phyloP scores from a whole-genome alignment of 2,797 vertebrate species.

The Rhinella marina region DNA sequence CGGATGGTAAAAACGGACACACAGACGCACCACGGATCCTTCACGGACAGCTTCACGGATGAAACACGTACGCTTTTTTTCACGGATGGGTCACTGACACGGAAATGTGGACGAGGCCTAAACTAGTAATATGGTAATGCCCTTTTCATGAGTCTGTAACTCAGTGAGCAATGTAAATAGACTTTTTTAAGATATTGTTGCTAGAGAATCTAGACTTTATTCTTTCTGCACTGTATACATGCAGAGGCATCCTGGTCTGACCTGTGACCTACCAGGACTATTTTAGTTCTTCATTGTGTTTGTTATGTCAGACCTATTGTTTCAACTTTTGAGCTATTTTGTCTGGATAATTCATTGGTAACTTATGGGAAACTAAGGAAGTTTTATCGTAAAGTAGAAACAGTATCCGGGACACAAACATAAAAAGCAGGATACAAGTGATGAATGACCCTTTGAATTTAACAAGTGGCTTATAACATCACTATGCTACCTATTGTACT shows the following conservation, averaged over 20 bases:
- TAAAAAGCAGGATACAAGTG: conserved; percentile 2
- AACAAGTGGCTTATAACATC: neutral
- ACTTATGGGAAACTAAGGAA: neutral
- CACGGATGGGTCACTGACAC: too few species aligned
- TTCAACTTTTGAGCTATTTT: conserved; percentile 2
- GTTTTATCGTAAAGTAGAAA: neutral
- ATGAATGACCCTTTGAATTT: conserved; percentile 1
- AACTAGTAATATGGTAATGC: too few species aligned
- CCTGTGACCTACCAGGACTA: neutral
- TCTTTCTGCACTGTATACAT: neutral
- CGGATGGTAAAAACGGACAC: too few species aligned
- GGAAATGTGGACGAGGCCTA: too few species aligned
- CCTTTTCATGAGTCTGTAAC: too few species aligned
- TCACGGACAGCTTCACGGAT: too few species aligned
- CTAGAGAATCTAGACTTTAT: neutral
- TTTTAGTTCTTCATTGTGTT: neutral
- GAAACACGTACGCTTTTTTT: too few species aligned
- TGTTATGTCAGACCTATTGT: conserved; percentile 13
- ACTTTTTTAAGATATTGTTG: too few species aligned
- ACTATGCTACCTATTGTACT: neutral
- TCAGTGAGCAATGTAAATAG: too few species aligned
- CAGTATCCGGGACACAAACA: neutral
- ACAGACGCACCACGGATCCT: too few species aligned
- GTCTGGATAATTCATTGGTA: neutral
- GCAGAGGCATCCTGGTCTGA: neutral